phyloP scores from a whole-genome alignment of 2,113 vertebrate species.

The Salminus brasiliensis region DNA sequence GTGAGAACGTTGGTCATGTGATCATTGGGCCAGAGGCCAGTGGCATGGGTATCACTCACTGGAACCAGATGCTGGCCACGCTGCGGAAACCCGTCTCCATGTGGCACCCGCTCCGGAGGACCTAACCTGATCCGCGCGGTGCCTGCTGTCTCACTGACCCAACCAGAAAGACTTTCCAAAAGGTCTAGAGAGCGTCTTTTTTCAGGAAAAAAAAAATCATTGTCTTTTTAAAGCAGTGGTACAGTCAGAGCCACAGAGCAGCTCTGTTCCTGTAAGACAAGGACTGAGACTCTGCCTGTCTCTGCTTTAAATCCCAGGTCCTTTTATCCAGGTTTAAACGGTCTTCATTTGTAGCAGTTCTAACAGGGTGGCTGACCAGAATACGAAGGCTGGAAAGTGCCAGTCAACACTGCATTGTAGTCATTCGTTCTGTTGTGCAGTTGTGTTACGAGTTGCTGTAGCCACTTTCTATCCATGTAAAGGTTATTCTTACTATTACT shows the following conservation, averaged over 20 bases:
- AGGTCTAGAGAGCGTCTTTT: slow-evolving; percentile 54
- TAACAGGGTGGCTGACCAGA: slow-evolving; percentile 74
- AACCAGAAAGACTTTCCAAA: slow-evolving; percentile 41
- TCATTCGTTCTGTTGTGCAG: slow-evolving; percentile 59
- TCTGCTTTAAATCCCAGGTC: slow-evolving; percentile 74
- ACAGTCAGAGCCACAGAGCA: slow-evolving; percentile 3
- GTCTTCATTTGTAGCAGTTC: slow-evolving; percentile 74
- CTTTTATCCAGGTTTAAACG: slow-evolving; percentile 79
- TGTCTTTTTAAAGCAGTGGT: slow-evolving; percentile 55
- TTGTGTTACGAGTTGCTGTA: slow-evolving; percentile 61
- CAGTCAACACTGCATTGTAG: slow-evolving; percentile 42
- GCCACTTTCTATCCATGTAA: slow-evolving; percentile 30
- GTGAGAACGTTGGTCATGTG: slow-evolving; percentile 93
- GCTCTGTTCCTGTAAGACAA: slow-evolving; percentile 23
- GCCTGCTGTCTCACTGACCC: slow-evolving; percentile 66
- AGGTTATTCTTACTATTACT: slow-evolving; percentile 18
- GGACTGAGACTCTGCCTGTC: slow-evolving; percentile 58
- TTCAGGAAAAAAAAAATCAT: slow-evolving; percentile 70
- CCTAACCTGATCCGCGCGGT: slow-evolving; percentile 77
- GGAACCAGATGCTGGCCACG: slow-evolving; percentile 99
- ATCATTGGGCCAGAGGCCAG: slow-evolving; percentile 91
- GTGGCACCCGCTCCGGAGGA: slow-evolving; percentile 92
- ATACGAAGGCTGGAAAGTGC: slow-evolving; percentile 43
- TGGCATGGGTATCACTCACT: slow-evolving; percentile 96
- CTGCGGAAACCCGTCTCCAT: slow-evolving; percentile 95